phyloP scores from a whole-genome alignment of 2,888 invertebrate genomes.

The Diogma glabrata region DNA sequence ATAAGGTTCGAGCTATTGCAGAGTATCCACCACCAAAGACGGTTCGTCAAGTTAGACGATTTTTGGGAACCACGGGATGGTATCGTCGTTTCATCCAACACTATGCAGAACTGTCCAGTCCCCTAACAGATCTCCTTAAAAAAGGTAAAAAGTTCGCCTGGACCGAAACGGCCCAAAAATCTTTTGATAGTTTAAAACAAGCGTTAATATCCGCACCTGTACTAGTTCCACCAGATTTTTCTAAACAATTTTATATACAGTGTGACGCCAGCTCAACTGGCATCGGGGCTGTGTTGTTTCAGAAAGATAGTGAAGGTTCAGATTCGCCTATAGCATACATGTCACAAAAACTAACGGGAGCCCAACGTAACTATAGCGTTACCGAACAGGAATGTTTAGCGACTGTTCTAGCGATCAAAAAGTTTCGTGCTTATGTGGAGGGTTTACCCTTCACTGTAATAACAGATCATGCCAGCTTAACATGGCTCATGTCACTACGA shows the following conservation, averaged over 20 bases:
- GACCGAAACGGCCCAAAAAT: not conserved
- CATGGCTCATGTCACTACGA: not conserved
- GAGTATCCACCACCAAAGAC: not conserved
- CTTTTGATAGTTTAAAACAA: not conserved
- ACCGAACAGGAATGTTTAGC: conserved; percentile 1
- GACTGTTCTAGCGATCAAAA: not conserved
- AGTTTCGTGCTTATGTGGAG: not conserved
- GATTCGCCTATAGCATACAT: not conserved
- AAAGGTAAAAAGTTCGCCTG: not conserved
- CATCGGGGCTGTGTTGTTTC: not conserved
- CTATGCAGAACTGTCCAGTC: not conserved
- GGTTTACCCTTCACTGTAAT: not conserved
- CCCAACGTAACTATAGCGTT: not conserved
- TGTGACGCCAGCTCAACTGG: not conserved
- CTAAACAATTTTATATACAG: not conserved
- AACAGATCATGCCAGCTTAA: not conserved
- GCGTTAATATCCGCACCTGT: not conserved
- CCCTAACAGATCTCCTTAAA: not conserved
- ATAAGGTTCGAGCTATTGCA: not conserved
- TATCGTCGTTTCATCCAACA: not conserved
- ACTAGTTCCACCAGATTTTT: not conserved
- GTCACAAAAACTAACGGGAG: not conserved
- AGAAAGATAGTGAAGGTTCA: not conserved
- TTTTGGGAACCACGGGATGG: conserved; percentile 1
- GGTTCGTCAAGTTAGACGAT: not conserved